A percentile compares a stretch with the other conserved stretches of the same genome.
Conservation (phyloP, 2,797 vertebrate species). For the Phrynocephalus vlangalii region DNA sequence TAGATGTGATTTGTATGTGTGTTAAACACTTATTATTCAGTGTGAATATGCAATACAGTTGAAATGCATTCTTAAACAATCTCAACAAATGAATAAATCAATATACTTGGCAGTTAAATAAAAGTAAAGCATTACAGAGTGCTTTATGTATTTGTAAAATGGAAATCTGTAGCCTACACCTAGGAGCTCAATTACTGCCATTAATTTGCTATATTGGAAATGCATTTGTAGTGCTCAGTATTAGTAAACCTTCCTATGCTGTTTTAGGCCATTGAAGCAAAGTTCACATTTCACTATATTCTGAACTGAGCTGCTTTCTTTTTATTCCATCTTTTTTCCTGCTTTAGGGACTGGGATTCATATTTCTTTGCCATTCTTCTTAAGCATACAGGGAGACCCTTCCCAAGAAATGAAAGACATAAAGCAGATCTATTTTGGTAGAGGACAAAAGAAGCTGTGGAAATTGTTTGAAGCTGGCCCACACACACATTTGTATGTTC, state of each 20-base stretch:
- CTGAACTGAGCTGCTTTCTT: background rate
- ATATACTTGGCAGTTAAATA: slow-evolving; percentile 43
- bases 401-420: background rate
- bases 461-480: rapidly evolving
- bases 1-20: slow-evolving; percentile 18
- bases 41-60: slow-evolving; percentile 36
- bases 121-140: slow-evolving; percentile 24
- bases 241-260: background rate
- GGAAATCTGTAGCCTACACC: slow-evolving; percentile 17
- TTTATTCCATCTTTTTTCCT: background rate
- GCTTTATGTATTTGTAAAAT: slow-evolving; percentile 32
- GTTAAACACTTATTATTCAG: slow-evolving; percentile 34
- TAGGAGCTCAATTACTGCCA: slow-evolving; percentile 32
- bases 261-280: background rate
- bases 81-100: slow-evolving; percentile 38
- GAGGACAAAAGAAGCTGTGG: background rate
- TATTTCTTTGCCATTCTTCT: background rate
- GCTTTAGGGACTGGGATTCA: background rate
- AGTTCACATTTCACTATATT: background rate
- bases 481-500: background rate
- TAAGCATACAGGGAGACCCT: background rate
- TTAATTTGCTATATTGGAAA: slow-evolving; percentile 37
- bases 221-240: slow-evolving; percentile 20
- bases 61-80: slow-evolving; percentile 43
- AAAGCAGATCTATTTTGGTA: background rate